Base-by-base conservation (phyloP, 2,888 invertebrate genomes). In the Agriopis marginaria region DNA sequence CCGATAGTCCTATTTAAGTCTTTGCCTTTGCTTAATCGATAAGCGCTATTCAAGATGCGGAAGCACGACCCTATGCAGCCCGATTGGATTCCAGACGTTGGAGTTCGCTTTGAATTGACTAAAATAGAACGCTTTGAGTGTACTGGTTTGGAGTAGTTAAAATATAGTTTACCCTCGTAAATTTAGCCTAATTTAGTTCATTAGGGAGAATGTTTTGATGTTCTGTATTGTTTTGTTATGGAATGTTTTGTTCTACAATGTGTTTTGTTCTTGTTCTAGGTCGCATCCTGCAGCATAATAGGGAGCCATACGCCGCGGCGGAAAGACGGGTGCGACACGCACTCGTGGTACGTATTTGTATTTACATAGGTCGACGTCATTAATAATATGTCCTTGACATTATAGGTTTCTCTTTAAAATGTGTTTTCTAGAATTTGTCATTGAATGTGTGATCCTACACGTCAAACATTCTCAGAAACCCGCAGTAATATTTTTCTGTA, bases 261-360 rank as follows among this genome's bases (percentile, higher is more conserved):
- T 72, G 67, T 76, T 80, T 83, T 81, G 69, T 67, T 80, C 32
- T 86, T 77, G 81, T 90, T 90, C 47, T 88, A 94, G 94, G 90
- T 93, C 89, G 92, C 89, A 91, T 89, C 91, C 92, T 92, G 91
- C 92, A 90, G 88, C 92, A 93, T 93, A 90, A 94, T 93, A 93
- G 93, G 94, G 92, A 93, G 93, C 92, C 93, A 93, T 93, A 93
- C 91, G 88, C 93, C 90, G 89, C 91, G 93, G 92, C 92, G 90
- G 89, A 93, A 94, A 94, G 91, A 94, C 94, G 94, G 94, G 94
- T 94, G 94, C 94, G 91, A 91, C 89, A 92, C 94, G 94, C 94
- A 94, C 94, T 94, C 94, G 94, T 93, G 94, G 94, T 94, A 91
- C 69, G 94, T 93, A 88, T 68, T 11, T 17, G 7, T 53, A 2